phyloP scores from a whole-genome alignment of 2,113 vertebrate species.

The Neotragus pygmaeus region DNA sequence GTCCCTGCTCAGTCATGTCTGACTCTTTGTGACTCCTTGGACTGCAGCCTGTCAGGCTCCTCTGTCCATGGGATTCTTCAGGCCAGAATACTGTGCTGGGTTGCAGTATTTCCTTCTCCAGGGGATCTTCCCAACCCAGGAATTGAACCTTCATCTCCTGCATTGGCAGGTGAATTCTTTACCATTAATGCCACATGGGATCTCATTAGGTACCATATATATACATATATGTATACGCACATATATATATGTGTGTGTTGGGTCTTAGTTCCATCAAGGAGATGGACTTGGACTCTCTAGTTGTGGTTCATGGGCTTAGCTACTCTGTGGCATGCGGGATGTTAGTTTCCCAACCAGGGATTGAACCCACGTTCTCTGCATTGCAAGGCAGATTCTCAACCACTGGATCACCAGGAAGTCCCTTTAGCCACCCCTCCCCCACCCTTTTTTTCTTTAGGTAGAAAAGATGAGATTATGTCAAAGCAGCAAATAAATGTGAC shows the following conservation, averaged over 20 bases:
- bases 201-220: neutral
- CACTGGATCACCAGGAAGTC: neutral
- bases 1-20: neutral
- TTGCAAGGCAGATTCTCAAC: neutral
- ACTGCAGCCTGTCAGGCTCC: neutral
- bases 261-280: neutral
- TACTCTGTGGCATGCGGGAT: neutral
- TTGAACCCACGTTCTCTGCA: neutral
- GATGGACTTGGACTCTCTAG: too few species aligned
- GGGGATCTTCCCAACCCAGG: neutral
- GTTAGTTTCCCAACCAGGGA: neutral
- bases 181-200: neutral
- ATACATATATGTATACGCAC: neutral
- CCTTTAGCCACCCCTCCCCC: fast-evolving
- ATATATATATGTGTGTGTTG: neutral
- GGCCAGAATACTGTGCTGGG: neutral
- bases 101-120: neutral
- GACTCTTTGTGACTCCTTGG: neutral
- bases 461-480: neutral
- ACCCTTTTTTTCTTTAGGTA: neutral
- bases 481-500: neutral
- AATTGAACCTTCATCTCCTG: neutral
- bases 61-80: neutral
- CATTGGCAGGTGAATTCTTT: neutral
- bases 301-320: neutral